A percentile compares a stretch with the other conserved stretches of the same genome.
Evolutionary conservation across 2,888 invertebrate species (phyloP).

Genomic region (Caenorhabditis sulstoni): DNA sequence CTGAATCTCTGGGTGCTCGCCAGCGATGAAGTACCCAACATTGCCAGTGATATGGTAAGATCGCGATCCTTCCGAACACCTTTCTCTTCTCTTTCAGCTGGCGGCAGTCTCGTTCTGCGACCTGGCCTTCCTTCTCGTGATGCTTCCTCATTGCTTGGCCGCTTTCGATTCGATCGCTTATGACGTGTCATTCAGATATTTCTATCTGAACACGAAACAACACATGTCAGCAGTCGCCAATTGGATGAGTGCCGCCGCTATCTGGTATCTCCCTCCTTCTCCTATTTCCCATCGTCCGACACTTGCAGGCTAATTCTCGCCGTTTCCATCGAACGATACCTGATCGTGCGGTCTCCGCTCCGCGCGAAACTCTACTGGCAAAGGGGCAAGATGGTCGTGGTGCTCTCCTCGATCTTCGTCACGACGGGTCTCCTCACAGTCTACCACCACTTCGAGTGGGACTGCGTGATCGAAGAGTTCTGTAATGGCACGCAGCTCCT

Average conservation of each 20-base stretch:
- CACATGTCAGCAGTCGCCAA: constrained; percentile 79
- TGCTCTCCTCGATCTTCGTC: constrained; percentile 74
- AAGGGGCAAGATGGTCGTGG: constrained; percentile 66
- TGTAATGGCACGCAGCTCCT: constrained; percentile 78
- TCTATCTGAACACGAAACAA: constrained; percentile 75
- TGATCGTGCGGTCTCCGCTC: constrained; percentile 75
- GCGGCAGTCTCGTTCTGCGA: constrained; percentile 79
- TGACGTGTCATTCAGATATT: constrained; percentile 65
- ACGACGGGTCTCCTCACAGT: constrained; percentile 75
- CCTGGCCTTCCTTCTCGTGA: constrained; percentile 72
- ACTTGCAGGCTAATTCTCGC: constrained; percentile 77
- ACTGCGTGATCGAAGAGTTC: constrained; percentile 75
- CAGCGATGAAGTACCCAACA: constrained; percentile 77
- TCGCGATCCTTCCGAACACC: not conserved
- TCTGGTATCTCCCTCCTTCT: constrained; percentile 68
- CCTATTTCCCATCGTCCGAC: not conserved
- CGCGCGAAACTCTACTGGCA: constrained; percentile 78
- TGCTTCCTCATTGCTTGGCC: constrained; percentile 71
- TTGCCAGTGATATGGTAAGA: constrained; percentile 78
- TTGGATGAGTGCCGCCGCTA: constrained; percentile 79
- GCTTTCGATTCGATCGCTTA: constrained; percentile 67
- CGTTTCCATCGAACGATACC: constrained; percentile 77
- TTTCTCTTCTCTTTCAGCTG: constrained; percentile 66
- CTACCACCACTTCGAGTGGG: constrained; percentile 80
- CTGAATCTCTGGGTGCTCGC: constrained; percentile 77